phyloP scores from a whole-genome alignment of 2,888 invertebrate species.

The Catocala nupta region DNA sequence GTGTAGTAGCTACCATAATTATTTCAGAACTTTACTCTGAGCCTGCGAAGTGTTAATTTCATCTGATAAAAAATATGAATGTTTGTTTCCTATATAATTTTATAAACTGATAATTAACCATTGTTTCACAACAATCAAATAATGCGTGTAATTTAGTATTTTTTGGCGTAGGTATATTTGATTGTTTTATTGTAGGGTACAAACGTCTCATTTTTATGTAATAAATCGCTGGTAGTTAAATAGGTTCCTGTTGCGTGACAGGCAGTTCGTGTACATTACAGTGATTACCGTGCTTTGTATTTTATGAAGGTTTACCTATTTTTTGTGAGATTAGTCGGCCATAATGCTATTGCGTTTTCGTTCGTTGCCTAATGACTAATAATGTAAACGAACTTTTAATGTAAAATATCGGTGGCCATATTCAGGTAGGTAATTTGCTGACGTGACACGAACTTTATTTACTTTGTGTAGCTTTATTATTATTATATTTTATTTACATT shows the following conservation, averaged over 20 bases:
- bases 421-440: constrained; percentile 25
- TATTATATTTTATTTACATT: too few relatives aligned
- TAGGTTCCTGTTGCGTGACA: constrained; percentile 60
- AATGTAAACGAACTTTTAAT: constrained; percentile 36
- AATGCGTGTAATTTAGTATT: too few relatives aligned
- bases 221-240: constrained; percentile 39
- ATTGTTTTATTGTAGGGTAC: constrained; percentile 28
- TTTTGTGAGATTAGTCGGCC: constrained; percentile 37
- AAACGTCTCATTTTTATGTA: constrained; percentile 37
- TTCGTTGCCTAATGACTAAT: constrained; percentile 35
- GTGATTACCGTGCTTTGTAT: constrained; percentile 50
- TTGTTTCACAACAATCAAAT: too few relatives aligned
- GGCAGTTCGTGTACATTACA: constrained; percentile 58
- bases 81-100: background rate
- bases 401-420: constrained; percentile 20
- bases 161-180: constrained; percentile 11
- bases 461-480: too few relatives aligned
- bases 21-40: too few relatives aligned
- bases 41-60: too few relatives aligned
- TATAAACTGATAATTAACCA: too few relatives aligned
- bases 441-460: too few relatives aligned
- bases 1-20: too few relatives aligned
- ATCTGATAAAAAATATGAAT: too few relatives aligned
- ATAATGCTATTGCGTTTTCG: constrained; percentile 22
- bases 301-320: constrained; percentile 33